These are phyloP conservation scores for Mugil cephalus DNA, from an alignment of 2,113 vertebrate genomes.

Conservation along the genomic window DNA sequence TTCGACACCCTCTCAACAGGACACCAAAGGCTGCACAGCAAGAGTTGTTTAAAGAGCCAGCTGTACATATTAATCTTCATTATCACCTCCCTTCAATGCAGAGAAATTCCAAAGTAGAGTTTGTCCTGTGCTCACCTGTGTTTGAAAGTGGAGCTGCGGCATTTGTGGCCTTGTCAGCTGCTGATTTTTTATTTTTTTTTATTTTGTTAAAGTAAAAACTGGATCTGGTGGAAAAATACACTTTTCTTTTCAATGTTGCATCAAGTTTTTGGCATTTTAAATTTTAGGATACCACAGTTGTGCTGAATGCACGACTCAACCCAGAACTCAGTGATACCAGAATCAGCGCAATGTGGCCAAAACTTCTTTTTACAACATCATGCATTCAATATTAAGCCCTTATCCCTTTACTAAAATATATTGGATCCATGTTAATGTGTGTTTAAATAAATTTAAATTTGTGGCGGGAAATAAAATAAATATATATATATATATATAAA, in stretches of 20 bases:
- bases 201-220: slow-evolving; percentile 40
- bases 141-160: slow-evolving; percentile 44
- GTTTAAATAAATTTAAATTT: too few species aligned
- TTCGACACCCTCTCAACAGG: slow-evolving; percentile 69
- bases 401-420: too few species aligned
- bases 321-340: background rate
- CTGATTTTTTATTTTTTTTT: slow-evolving; percentile 25
- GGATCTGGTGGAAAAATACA: slow-evolving; percentile 11
- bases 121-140: slow-evolving; percentile 55
- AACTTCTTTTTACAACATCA: too few species aligned
- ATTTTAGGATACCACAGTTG: too few species aligned
- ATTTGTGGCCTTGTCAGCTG: slow-evolving; percentile 47
- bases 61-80: slow-evolving; percentile 75
- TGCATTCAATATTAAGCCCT: too few species aligned
- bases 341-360: too few species aligned
- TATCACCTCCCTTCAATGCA: slow-evolving; percentile 64
- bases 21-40: slow-evolving; percentile 73
- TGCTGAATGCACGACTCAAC: background rate
- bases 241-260: background rate
- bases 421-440: too few species aligned
- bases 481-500: too few species aligned
- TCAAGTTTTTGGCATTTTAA: background rate
- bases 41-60: slow-evolving; percentile 64
- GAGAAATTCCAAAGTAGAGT: slow-evolving; percentile 59
- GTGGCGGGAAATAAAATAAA: too few species aligned